phyloP scores from a whole-genome alignment of 2,113 vertebrate genomes.

The Psilopsiagon aymara region DNA sequence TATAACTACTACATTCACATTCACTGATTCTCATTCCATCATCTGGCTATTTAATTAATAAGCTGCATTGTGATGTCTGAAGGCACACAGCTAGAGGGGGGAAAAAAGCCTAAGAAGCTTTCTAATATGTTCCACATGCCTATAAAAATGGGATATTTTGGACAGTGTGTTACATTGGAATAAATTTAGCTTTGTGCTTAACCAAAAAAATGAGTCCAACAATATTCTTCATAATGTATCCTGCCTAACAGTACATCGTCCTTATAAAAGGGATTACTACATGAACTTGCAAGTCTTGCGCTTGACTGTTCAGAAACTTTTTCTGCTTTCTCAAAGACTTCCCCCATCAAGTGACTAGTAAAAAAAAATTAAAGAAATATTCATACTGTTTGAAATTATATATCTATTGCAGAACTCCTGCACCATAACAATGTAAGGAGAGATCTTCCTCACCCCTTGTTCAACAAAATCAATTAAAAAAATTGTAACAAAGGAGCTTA shows the following conservation, averaged over 20 bases:
- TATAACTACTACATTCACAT: neutral
- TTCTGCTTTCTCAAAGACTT: neutral
- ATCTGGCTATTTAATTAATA: constrained; percentile 19
- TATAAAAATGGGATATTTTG: neutral
- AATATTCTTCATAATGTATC: neutral
- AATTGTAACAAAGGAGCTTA: neutral
- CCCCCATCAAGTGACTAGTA: neutral
- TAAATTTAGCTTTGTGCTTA: neutral
- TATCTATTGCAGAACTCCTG: neutral
- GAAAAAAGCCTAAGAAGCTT: neutral
- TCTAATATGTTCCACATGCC: neutral
- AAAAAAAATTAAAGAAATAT: neutral
- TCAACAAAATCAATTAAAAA: neutral
- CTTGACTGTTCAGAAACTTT: neutral
- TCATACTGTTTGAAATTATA: neutral
- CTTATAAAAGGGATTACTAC: neutral
- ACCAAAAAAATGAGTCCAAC: neutral
- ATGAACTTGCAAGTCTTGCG: neutral
- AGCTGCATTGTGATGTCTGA: neutral
- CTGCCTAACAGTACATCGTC: neutral
- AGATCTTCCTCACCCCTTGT: neutral
- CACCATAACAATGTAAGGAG: neutral
- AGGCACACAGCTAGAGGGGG: neutral
- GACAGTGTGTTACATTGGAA: neutral
- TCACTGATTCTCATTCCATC: neutral